Percentiles rank a stretch among this genome's conserved stretches.
Conservation (phyloP, 2,888 invertebrate species). For the Choristoneura rosaceana region DNA sequence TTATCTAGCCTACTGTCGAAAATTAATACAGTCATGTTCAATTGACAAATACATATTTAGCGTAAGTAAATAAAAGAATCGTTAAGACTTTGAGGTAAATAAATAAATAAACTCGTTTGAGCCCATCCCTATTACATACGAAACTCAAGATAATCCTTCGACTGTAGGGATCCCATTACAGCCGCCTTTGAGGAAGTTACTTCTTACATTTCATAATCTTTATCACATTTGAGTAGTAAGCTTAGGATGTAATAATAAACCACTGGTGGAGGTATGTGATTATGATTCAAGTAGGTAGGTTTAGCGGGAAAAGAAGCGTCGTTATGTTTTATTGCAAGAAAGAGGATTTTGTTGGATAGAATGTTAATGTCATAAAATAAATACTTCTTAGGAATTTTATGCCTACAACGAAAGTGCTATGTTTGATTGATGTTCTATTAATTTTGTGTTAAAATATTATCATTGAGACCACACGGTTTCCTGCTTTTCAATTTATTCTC, state of each 20-base stretch:
- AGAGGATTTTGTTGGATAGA: not conserved
- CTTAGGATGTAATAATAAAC: conserved; percentile 13
- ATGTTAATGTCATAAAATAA: not conserved
- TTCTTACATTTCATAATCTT: conserved; percentile 20
- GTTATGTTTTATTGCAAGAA: not conserved
- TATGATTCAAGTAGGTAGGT: not conserved
- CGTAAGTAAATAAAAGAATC: not conserved
- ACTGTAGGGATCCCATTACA: conserved; percentile 21
- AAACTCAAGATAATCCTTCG: conserved; percentile 22
- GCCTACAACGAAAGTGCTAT: not conserved
- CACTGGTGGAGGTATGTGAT: conserved; percentile 3
- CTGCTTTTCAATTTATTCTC: conserved; percentile 12
- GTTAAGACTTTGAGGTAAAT: not conserved
- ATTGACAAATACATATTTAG: not conserved
- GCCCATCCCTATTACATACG: conserved; percentile 18
- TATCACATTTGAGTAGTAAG: conserved; percentile 18
- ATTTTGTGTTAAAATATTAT: not conserved
- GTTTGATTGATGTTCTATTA: not conserved
- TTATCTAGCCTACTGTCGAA: too few species aligned
- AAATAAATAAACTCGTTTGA: conserved; percentile 2
- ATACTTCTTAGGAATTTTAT: too few species aligned
- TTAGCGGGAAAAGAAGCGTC: not conserved
- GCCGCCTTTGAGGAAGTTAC: conserved; percentile 20
- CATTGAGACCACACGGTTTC: not conserved
- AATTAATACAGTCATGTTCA: too few species aligned